Conservation (phyloP, 2,113 vertebrate genomes). For the Pandion haliaetus region DNA sequence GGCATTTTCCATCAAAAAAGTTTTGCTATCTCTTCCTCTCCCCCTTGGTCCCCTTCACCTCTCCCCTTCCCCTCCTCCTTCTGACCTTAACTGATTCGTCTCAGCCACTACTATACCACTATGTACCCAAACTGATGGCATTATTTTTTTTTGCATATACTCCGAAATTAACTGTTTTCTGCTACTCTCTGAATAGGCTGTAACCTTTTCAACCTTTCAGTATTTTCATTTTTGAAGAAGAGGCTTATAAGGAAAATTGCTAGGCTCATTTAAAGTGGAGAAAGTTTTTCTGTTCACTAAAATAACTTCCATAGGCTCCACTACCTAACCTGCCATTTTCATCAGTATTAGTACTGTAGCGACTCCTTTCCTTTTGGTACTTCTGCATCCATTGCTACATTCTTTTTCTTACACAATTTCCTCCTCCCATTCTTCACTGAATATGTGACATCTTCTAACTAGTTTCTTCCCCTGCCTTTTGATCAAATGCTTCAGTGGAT, state of each 20-base stretch:
- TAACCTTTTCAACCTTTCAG: background rate
- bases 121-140: background rate
- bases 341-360: background rate
- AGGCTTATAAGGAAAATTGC: background rate
- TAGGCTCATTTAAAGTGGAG: background rate
- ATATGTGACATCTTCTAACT: background rate
- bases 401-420: background rate
- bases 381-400: background rate
- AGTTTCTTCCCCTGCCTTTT: background rate
- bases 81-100: background rate
- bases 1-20: background rate
- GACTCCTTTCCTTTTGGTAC: background rate
- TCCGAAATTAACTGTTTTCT: background rate
- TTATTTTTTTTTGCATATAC: background rate
- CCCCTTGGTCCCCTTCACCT: background rate
- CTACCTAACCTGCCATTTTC: background rate
- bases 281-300: background rate
- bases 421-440: background rate
- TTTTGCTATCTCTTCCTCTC: background rate
- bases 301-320: background rate
- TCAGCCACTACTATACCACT: background rate
- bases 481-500: background rate
- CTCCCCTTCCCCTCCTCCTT: background rate
- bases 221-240: background rate
- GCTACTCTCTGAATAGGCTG: background rate